phyloP scores from a whole-genome alignment of 2,113 vertebrate species.

The Corynorhinus townsendii region DNA sequence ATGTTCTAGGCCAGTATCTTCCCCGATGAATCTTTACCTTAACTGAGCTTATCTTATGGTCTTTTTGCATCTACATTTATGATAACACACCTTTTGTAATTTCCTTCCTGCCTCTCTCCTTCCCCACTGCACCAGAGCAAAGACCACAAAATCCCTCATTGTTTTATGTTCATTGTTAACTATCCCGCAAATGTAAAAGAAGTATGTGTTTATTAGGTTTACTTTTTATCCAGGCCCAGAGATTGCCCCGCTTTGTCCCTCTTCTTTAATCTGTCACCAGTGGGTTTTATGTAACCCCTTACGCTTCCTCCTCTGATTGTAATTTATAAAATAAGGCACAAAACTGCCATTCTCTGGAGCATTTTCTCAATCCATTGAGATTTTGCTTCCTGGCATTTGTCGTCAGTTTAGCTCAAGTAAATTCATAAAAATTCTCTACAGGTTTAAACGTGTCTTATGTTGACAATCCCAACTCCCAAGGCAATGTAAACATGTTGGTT shows the following conservation, averaged over 20 bases:
- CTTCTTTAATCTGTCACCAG: not conserved
- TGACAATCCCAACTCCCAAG: not conserved
- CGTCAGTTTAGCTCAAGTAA: not conserved
- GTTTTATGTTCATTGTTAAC: not conserved
- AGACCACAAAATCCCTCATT: not conserved
- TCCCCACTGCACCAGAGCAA: not conserved
- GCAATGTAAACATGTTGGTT: not conserved
- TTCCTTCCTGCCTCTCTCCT: not conserved
- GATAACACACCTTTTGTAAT: not conserved
- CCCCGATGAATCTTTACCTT: not conserved
- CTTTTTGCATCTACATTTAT: not conserved
- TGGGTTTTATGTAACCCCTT: not conserved
- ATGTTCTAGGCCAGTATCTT: not conserved
- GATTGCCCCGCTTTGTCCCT: not conserved
- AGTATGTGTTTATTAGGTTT: not conserved
- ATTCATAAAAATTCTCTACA: not conserved
- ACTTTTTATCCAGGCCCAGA: not conserved
- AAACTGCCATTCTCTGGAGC: not conserved
- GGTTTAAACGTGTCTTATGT: not conserved
- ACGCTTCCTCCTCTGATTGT: not conserved
- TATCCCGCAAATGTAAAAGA: not conserved
- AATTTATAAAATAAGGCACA: not conserved
- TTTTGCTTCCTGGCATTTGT: not conserved
- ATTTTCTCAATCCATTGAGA: not conserved
- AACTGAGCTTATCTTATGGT: not conserved